Percentiles rank a stretch among this genome's conserved stretches.
These are phyloP conservation scores for Oconnorella tubifera DNA, from an alignment of 2,888 invertebrate species.

Conservation along the genomic window DNA sequence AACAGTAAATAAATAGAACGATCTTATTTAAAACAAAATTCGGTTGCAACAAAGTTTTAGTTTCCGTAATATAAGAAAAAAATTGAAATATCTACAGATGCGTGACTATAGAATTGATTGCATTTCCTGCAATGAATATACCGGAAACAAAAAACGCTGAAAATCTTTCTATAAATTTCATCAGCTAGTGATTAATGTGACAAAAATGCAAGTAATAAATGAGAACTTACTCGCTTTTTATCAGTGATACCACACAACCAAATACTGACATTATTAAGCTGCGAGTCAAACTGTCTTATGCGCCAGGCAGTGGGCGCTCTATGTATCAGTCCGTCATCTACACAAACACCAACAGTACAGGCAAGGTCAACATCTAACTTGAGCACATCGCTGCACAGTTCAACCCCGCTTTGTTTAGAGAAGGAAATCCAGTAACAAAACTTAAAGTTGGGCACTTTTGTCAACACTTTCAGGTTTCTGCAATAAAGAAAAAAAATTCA, in stretches of 20 bases:
- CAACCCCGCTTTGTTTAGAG: constrained; percentile 78
- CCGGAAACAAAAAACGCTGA: background rate
- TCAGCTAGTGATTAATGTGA: background rate
- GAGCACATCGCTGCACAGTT: constrained; percentile 47
- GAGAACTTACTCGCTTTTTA: background rate
- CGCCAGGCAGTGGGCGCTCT: constrained; percentile 85
- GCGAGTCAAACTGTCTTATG: constrained; percentile 63
- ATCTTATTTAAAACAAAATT: background rate
- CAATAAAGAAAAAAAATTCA: constrained; percentile 56
- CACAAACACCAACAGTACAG: constrained; percentile 52
- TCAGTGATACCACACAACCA: constrained; percentile 41
- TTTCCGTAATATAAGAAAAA: no score
- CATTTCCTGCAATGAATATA: no score
- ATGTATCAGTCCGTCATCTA: constrained; percentile 75
- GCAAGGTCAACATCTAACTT: constrained; percentile 37
- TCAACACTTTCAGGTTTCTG: constrained; percentile 76
- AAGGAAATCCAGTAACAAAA: constrained; percentile 97
- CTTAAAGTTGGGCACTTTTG: constrained; percentile 75
- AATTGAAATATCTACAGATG: no score
- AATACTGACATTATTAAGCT: constrained; percentile 65
- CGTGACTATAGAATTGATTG: no score
- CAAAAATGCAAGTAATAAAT: no score
- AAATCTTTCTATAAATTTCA: background rate
- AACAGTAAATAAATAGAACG: background rate
- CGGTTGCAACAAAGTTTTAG: background rate